Conservation (phyloP, 1,140 invertebrate species). For the Adoxophyes honmai region DNA sequence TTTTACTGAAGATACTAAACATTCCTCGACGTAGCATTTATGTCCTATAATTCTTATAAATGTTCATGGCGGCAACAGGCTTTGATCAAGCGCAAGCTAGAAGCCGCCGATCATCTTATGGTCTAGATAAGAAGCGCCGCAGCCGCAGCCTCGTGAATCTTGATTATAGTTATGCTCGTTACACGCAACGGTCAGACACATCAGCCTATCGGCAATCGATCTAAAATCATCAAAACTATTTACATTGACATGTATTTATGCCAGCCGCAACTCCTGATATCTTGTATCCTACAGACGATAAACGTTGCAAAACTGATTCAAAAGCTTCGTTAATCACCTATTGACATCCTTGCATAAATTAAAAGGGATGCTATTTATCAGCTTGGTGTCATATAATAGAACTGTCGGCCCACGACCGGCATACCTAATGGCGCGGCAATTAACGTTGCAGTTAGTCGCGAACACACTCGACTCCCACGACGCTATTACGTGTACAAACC, state of each 20-base stretch:
- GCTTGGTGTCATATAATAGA: neutral
- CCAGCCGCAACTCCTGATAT: neutral
- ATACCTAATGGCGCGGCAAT: conserved; percentile 6
- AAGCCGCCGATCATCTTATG: neutral
- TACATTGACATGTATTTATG: neutral
- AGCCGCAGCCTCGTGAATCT: neutral
- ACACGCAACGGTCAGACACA: neutral
- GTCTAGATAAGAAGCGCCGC: neutral
- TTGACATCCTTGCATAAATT: conserved; percentile 13
- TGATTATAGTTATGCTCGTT: neutral
- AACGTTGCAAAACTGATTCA: neutral
- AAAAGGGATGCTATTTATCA: conserved; percentile 7
- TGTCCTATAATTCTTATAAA: too few species aligned
- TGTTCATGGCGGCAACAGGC: too few species aligned
- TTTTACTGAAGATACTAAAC: too few species aligned
- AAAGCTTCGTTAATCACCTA: neutral
- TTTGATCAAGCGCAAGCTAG: too few species aligned
- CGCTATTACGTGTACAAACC: neutral
- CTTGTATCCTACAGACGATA: too few species aligned
- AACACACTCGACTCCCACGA: conserved; percentile 2
- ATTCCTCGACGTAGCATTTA: too few species aligned
- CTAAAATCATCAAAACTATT: conserved; percentile 1
- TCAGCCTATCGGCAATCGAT: conserved; percentile 1
- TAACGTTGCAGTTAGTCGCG: conserved; percentile 6
- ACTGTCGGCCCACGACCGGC: neutral